Conservation (phyloP, 2,797 vertebrate genomes). For the Arremon aurantiirostris region DNA sequence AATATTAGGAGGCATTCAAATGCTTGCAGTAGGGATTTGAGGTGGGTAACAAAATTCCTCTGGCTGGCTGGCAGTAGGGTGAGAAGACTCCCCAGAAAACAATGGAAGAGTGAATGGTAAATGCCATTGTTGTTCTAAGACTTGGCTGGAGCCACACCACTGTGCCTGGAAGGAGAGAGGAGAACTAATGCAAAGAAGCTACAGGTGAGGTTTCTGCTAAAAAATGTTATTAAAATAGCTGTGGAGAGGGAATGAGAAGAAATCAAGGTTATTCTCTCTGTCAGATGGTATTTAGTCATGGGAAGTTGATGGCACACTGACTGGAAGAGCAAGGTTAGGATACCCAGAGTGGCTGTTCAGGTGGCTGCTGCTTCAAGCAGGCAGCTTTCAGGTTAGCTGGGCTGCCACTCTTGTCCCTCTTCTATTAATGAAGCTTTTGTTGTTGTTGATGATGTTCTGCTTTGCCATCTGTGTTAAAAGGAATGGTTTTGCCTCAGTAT, state of each 20-base stretch:
- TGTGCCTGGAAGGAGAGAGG: background rate
- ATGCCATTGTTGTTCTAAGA: background rate
- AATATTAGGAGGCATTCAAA: background rate
- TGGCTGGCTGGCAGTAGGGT: accelerated
- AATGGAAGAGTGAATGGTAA: background rate
- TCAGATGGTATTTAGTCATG: background rate
- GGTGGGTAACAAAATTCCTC: background rate
- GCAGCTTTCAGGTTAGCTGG: background rate
- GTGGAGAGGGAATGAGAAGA: background rate
- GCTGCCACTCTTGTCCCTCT: background rate
- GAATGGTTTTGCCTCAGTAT: background rate
- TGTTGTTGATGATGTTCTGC: background rate
- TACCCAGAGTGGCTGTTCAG: background rate
- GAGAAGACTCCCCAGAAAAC: background rate
- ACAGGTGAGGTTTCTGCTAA: background rate
- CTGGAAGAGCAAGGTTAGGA: background rate
- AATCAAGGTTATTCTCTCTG: background rate
- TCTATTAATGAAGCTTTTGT: background rate
- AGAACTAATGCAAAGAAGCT: background rate
- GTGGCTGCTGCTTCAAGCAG: background rate
- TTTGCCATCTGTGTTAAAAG: background rate
- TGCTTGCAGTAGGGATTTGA: background rate
- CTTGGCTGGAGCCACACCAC: background rate
- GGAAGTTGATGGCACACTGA: background rate
- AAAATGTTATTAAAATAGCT: background rate